Evolutionary conservation across 2,888 invertebrate genomes (phyloP).

Genomic region (Phaonia tiefii): DNA sequence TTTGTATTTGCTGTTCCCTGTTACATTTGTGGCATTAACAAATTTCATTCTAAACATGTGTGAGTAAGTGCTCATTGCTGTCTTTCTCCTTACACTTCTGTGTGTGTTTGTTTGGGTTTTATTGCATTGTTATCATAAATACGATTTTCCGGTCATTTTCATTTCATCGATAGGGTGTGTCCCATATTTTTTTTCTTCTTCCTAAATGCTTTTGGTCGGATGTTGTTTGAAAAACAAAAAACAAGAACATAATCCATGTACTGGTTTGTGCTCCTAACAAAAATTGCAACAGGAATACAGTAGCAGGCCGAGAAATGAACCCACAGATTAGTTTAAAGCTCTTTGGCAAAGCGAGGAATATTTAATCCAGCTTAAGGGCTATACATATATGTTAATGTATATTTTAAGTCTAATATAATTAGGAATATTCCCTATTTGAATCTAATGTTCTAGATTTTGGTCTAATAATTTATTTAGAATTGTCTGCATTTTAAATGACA

Average conservation of each 20-base stretch:
- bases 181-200: conserved; percentile 1
- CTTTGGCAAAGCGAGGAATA: no score
- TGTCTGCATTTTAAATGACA: no score
- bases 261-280: conserved; percentile 3
- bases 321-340: no score
- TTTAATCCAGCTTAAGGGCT: no score
- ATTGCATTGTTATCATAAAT: conserved; percentile 49
- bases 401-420: no score
- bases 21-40: conserved; percentile 20
- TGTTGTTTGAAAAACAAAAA: background rate
- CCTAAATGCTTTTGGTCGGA: conserved; percentile 1
- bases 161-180: conserved; percentile 41
- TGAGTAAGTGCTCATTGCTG: background rate
- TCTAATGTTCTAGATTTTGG: no score
- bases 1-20: background rate
- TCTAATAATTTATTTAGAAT: no score
- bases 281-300: background rate
- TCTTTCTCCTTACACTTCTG: background rate
- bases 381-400: no score
- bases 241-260: background rate
- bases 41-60: conserved; percentile 14
- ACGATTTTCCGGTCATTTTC: conserved; percentile 56
- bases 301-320: no score
- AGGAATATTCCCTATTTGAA: no score
- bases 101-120: conserved; percentile 33